Base-by-base conservation (phyloP, 2,888 invertebrate species). In the Zaprionus obscuricornis region DNA sequence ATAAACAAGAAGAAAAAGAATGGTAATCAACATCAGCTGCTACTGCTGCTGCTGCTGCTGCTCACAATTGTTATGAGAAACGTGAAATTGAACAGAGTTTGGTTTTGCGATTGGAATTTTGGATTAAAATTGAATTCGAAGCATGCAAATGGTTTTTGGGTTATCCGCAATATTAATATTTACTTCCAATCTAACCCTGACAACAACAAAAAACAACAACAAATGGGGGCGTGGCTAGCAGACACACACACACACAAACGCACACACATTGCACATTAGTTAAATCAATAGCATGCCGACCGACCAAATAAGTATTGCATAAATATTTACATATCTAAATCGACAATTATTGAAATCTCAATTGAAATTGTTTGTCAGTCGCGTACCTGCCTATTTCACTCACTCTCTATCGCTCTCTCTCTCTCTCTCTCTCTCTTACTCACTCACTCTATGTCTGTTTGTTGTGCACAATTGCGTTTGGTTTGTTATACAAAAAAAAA, bases 341-440 rank as follows among this genome's bases (percentile, higher is more conserved):
- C 83, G 81, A 86, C 87, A 86, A 86, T 87, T 85, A 86, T 86
- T 85, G 81, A 87, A 87, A 87, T 87, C 72, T 78, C 84, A 87
- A 85, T 87, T 84, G 74, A 77, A 81, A 84, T 77, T 74, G 79
- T 83, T 76, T 74, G 76, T 59, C 50, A 69, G 69, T 40, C 64
- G 47, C 45, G 54, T 36, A 20, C 16, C 34, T 36, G 43, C 6
- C 8, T 37, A 39, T 45, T n/a, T n/a, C n/a, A n/a, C n/a, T n/a
- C n/a, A n/a, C n/a, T n/a, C n/a, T n/a, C n/a, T n/a, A n/a, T n/a
- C n/a, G n/a, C n/a, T n/a, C n/a, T n/a, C n/a, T n/a, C n/a, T n/a
- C n/a, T n/a, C n/a, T n/a, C n/a, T n/a, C n/a, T n/a, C n/a, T n/a
- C n/a, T n/a, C n/a, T n/a, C n/a, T n/a, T n/a, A n/a, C n/a, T n/a